These are phyloP conservation scores for Threskiornis aethiopicus DNA, from an alignment of 2,797 vertebrate species.

Conservation along the genomic window DNA sequence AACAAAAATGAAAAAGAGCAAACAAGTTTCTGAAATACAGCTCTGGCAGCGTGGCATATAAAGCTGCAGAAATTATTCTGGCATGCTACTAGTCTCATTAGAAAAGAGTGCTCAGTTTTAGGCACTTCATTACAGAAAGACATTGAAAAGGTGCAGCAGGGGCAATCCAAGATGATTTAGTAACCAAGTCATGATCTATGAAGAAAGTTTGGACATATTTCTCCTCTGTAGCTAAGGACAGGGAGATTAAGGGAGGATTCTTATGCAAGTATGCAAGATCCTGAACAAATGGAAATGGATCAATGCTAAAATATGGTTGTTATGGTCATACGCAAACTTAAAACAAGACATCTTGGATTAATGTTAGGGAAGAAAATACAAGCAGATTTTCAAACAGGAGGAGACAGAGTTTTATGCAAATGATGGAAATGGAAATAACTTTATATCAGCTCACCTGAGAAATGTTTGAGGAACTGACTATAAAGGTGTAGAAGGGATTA, in stretches of 20 bases:
- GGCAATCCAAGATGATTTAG: background rate
- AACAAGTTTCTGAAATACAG: constrained; percentile 19
- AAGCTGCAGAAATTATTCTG: constrained; percentile 28
- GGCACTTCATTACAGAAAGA: background rate
- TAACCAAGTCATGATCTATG: background rate
- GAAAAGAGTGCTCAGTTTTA: background rate
- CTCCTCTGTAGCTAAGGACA: background rate
- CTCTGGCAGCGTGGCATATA: background rate
- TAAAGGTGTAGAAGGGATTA: background rate
- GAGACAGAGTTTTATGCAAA: background rate
- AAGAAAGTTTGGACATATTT: background rate
- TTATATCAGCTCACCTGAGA: background rate
- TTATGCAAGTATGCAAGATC: background rate
- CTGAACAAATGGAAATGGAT: background rate
- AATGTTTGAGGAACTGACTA: background rate
- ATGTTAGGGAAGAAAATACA: background rate
- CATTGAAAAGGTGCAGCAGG: background rate
- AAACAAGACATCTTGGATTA: background rate
- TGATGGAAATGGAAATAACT: background rate
- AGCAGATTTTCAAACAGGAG: background rate
- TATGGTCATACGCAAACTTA: background rate
- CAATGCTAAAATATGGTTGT: background rate
- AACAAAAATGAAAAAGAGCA: constrained; percentile 16
- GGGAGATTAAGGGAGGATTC: background rate
- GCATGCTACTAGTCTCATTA: background rate